Percentiles rank a stretch among this genome's conserved stretches.
phyloP scores from a whole-genome alignment of 2,888 invertebrate species.

The Scaptomyza parva region DNA sequence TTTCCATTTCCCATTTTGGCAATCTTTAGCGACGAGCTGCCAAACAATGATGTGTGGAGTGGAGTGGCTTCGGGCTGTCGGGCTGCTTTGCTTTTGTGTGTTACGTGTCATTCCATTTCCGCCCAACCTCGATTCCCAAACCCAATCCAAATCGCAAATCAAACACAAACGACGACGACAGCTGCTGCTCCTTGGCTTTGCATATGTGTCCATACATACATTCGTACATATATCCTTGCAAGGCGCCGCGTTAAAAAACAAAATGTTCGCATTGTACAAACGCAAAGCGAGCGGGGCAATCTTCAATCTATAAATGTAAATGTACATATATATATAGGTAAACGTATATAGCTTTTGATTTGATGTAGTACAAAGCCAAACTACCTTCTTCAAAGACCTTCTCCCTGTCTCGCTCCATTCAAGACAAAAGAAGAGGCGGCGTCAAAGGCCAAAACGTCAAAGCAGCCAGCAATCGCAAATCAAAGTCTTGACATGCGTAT shows the following conservation, averaged over 20 bases:
- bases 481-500: slow-evolving; percentile 37
- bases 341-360: slow-evolving; percentile 68
- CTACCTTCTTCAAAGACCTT: background rate
- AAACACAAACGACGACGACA: slow-evolving; percentile 57
- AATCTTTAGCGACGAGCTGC: slow-evolving; percentile 52
- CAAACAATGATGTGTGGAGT: slow-evolving; percentile 71
- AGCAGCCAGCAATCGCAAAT: slow-evolving; percentile 38
- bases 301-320: slow-evolving; percentile 43
- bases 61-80: slow-evolving; percentile 41
- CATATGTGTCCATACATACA: slow-evolving; percentile 29
- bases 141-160: slow-evolving; percentile 57
- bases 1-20: slow-evolving; percentile 49
- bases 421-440: slow-evolving; percentile 58
- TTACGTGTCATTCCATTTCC: slow-evolving; percentile 83
- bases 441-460: slow-evolving; percentile 80
- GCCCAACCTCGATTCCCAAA: slow-evolving; percentile 61
- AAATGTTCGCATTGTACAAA: background rate
- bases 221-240: slow-evolving; percentile 12
- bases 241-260: slow-evolving; percentile 9
- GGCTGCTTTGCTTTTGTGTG: slow-evolving; percentile 61
- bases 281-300: slow-evolving; percentile 27
- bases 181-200: slow-evolving; percentile 68
- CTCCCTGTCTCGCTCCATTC: background rate
- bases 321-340: slow-evolving; percentile 8
- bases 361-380: slow-evolving; percentile 45